Evolutionary conservation across 2,113 vertebrate genomes (phyloP).

Genomic region (Caranx melampygus): DNA sequence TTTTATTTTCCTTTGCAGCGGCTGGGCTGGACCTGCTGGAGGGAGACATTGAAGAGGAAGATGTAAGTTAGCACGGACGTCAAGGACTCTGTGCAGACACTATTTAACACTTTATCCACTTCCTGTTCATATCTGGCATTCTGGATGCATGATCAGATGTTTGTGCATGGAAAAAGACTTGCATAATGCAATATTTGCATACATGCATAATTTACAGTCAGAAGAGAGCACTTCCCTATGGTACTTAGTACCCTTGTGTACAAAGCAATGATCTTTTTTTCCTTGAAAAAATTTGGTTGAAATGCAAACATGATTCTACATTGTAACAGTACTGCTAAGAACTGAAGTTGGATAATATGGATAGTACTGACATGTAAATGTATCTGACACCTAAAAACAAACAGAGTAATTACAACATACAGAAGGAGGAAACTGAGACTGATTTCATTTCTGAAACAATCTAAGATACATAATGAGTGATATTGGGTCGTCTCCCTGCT

Average conservation of each 20-base stretch:
- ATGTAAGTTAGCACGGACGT: conserved; percentile 77
- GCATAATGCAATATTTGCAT: no score
- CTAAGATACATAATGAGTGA: no score
- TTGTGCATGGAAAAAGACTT: neutral
- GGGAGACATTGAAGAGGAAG: conserved; percentile 86
- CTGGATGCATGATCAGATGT: neutral
- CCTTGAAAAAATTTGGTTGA: no score
- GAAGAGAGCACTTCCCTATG: neutral
- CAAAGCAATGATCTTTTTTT: no score
- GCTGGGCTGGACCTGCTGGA: conserved; percentile 88
- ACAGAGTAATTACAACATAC: no score
- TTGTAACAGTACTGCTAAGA: no score
- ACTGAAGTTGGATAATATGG: no score
- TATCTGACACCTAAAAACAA: no score
- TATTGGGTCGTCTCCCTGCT: no score
- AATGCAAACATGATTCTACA: neutral
- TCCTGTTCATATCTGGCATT: neutral
- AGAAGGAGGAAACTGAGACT: no score
- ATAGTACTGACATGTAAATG: neutral
- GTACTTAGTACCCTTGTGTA: no score
- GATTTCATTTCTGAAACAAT: no score
- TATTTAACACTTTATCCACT: neutral
- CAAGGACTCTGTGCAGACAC: neutral
- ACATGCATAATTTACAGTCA: neutral
- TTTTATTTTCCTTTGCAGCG: conserved; percentile 71